Evolutionary conservation across 2,888 invertebrate genomes (phyloP), one percentile per base, ranked within the genome.

Genomic region (Lepeophtheirus nordmannii): DNA sequence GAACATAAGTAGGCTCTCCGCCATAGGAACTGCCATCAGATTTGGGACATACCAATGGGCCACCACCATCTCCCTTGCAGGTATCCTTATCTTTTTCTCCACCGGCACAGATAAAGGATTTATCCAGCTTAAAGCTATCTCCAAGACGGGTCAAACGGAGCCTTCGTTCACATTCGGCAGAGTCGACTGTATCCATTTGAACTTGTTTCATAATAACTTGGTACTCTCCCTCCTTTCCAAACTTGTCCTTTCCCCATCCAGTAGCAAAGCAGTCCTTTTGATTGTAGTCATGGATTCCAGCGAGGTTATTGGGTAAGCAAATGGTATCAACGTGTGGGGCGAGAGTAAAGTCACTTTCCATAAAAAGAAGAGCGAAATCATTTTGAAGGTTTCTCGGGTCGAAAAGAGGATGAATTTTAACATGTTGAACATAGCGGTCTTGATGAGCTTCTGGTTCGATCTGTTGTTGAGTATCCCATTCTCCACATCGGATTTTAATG

Each of bases 381-480:
- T 88, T 85, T 56, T 81, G 76, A 38, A 70, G 65, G 20, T 41
- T 56, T 12, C 1, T 38, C 38, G 69, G 68, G 56, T 68, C 46
- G 69, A 68, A 73, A 1, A 70, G 67, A 10, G 71, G 70, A 64
- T 73, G 73, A 9, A 71, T 68, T 10, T 69, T 58, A 22, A 73
- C 70, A 10, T 68, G 65, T 0, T 73, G 72, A 0, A 86, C 85
- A 8, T 78, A 76, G 5, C 85, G 78, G 72, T 88, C 86, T 72
- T 87, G 85, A 73, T 85, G 84, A 0, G 82, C 81, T 68, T 79
- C 81, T 0, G 83, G 78, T 72, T 89, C 88, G 59, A 79, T 80
- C 41, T 80, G 82, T 0, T 83, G 84, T 74, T 85, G 85, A 0
- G 87, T 85, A 75, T 88, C 87, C 87, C 88, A 89, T 76, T 88